Conservation (phyloP, 2,113 vertebrate genomes). For the Saguinus midas region DNA sequence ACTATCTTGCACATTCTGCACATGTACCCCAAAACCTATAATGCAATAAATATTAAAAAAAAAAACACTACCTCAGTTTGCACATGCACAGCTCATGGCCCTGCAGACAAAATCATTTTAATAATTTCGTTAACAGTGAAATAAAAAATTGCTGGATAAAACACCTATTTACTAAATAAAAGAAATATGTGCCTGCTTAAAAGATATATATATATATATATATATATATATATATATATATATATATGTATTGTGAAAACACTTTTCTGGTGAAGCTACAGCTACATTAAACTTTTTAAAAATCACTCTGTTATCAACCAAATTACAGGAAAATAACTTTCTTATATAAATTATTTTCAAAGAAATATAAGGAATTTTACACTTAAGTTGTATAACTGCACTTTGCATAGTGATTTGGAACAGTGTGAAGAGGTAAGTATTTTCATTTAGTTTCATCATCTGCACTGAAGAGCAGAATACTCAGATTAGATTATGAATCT, state of each 20-base stretch:
- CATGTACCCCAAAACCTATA: too few relatives aligned
- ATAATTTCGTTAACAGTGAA: not conserved
- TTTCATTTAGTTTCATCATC: not conserved
- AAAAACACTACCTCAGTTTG: not conserved
- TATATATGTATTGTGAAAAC: not conserved
- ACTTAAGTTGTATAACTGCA: not conserved
- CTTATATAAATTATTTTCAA: not conserved
- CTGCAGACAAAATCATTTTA: not conserved
- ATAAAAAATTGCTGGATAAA: not conserved
- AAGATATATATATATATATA: too few relatives aligned
- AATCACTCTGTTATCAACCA: not conserved
- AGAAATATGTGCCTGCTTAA: not conserved
- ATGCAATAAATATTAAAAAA: too few relatives aligned
- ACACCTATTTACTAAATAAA: not conserved
- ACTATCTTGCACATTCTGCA: too few relatives aligned
- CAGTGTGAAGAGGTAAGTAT: not conserved
- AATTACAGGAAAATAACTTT: not conserved
- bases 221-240: not conserved
- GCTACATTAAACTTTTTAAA: not conserved
- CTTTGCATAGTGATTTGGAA: not conserved
- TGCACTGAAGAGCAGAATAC: not conserved
- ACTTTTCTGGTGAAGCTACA: not conserved
- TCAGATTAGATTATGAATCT: not conserved
- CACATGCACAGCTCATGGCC: not conserved
- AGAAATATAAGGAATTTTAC: not conserved